Conservation (phyloP, 2,113 vertebrate genomes). For the Typhlomys cinereus region DNA sequence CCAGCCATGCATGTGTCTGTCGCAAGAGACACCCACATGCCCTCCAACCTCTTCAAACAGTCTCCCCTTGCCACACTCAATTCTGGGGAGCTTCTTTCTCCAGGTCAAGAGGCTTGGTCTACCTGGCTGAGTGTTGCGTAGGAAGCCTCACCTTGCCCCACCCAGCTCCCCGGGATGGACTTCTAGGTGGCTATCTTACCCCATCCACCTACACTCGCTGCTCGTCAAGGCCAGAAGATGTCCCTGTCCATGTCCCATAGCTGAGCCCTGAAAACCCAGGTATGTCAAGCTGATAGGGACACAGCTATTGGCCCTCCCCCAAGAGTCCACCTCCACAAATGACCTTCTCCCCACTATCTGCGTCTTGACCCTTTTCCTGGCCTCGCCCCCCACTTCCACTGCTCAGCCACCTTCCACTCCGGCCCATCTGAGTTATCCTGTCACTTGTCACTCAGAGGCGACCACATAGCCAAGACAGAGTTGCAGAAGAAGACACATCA, state of each 20-base stretch:
- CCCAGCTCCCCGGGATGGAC: neutral
- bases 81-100: neutral
- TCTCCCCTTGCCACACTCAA: neutral
- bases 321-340: neutral
- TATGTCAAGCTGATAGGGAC: neutral
- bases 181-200: neutral
- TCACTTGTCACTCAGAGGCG: neutral
- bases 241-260: neutral
- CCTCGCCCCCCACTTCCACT: neutral
- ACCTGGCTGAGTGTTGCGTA: neutral
- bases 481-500: neutral
- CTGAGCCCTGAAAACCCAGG: neutral
- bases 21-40: neutral
- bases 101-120: neutral
- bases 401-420: neutral
- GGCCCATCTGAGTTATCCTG: neutral
- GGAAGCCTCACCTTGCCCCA: neutral
- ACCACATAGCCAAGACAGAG: fast-evolving
- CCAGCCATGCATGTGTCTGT: neutral
- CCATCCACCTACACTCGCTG: neutral
- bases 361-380: neutral
- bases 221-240: neutral
- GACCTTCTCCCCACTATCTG: neutral
- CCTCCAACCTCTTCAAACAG: neutral
- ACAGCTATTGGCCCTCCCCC: neutral